These are phyloP conservation scores for Drosophila kohkoa DNA, from an alignment of 1,140 invertebrate species.

Conservation along the genomic window DNA sequence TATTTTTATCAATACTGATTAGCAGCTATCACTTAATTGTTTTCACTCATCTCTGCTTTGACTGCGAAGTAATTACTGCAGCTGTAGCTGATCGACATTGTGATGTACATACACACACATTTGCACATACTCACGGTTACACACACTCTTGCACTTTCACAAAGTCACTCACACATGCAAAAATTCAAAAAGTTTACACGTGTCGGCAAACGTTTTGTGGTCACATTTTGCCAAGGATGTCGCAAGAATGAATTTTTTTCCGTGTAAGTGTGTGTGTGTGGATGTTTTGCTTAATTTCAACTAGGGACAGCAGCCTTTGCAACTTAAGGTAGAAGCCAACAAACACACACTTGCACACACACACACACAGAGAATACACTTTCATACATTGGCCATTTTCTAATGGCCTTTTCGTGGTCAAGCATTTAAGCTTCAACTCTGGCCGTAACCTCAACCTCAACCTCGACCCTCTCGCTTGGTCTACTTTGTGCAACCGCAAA, in stretches of 20 bases:
- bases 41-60: no score
- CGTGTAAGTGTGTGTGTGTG: neutral
- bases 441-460: constrained; percentile 51
- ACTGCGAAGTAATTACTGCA: constrained; percentile 39
- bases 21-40: no score
- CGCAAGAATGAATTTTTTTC: constrained; percentile 26
- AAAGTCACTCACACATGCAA: constrained; percentile 13
- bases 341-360: constrained; percentile 9
- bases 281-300: constrained; percentile 72
- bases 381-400: constrained; percentile 62
- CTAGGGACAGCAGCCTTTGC: constrained; percentile 61
- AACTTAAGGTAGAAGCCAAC: constrained; percentile 31
- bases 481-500: constrained; percentile 78
- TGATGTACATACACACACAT: constrained; percentile 33
- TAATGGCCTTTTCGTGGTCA: constrained; percentile 83
- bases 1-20: no score
- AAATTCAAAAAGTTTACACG: constrained; percentile 68
- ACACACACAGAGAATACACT: neutral
- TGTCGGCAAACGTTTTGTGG: constrained; percentile 74
- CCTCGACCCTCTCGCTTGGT: constrained; percentile 59
- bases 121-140: constrained; percentile 30
- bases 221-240: constrained; percentile 52
- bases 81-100: constrained; percentile 22
- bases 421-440: constrained; percentile 75
- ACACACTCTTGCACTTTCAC: neutral